Conservation (phyloP, 2,113 vertebrate species). For the Petroica traversi region DNA sequence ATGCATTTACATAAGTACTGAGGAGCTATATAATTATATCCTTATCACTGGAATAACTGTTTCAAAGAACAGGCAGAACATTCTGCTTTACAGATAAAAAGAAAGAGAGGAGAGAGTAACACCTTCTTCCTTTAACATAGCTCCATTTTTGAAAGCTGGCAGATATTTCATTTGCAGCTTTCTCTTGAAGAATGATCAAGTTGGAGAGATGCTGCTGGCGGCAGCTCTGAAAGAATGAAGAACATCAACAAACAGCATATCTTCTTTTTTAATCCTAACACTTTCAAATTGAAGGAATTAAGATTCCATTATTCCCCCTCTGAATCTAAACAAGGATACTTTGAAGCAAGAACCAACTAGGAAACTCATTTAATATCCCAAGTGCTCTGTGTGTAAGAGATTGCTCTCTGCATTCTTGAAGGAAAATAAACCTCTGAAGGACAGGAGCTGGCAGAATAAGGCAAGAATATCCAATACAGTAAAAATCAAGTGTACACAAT, state of each 20-base stretch:
- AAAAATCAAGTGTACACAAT: background rate
- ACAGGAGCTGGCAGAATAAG: background rate
- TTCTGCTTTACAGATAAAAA: background rate
- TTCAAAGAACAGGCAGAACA: constrained; percentile 30
- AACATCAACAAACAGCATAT: background rate
- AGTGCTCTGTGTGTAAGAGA: background rate
- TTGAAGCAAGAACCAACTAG: constrained; percentile 10
- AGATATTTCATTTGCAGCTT: constrained; percentile 16
- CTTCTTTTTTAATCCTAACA: constrained; percentile 44
- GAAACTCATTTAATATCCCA: background rate
- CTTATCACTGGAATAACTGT: constrained; percentile 10
- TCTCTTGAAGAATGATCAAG: constrained; percentile 48
- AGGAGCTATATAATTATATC: background rate
- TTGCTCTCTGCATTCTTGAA: background rate
- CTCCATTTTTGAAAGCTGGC: constrained; percentile 23
- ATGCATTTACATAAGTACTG: background rate
- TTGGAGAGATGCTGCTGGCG: background rate
- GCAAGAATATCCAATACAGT: background rate
- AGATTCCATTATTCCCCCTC: constrained; percentile 39
- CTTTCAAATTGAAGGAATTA: constrained; percentile 56
- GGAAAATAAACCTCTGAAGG: background rate
- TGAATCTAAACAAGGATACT: constrained; percentile 34
- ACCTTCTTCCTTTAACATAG: constrained; percentile 14
- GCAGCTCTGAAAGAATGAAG: background rate
- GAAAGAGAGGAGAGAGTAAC: background rate